A percentile compares a stretch with the other conserved stretches of the same genome.
These are phyloP conservation scores for Oreochromis mossambicus DNA, from an alignment of 2,797 vertebrate species.

Conservation along the genomic window DNA sequence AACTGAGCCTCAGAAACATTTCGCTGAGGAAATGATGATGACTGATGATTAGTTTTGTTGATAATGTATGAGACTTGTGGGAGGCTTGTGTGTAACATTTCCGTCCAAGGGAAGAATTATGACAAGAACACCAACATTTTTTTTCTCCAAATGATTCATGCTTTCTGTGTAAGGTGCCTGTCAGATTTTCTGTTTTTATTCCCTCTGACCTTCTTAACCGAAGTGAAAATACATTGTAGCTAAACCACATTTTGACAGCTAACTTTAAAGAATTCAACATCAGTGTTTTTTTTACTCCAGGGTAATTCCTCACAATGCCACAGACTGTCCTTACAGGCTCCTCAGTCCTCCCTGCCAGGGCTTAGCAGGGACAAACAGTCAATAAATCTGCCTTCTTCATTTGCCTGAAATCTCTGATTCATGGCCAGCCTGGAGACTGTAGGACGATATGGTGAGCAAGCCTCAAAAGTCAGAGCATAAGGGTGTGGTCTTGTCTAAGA, in stretches of 20 bases:
- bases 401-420: slow-evolving; percentile 24
- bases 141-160: neutral
- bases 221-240: neutral
- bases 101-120: neutral
- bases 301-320: neutral
- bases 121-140: neutral
- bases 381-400: slow-evolving; percentile 22
- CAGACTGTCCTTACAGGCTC: neutral
- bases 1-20: neutral
- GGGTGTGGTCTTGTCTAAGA: neutral
- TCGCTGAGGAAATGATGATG: neutral
- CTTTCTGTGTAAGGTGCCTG: slow-evolving; percentile 18
- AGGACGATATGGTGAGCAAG: neutral
- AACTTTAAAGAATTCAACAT: neutral
- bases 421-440: neutral
- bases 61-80: neutral
- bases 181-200: slow-evolving; percentile 1
- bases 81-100: slow-evolving; percentile 1
- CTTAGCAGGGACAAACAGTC: neutral
- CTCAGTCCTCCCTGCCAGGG: neutral
- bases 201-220: slow-evolving; percentile 19
- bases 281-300: neutral
- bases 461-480: neutral
- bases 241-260: neutral
- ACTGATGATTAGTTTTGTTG: neutral